A percentile compares a stretch with the other conserved stretches of the same genome.
Evolutionary conservation across 1,140 invertebrate genomes (phyloP).

Genomic region (Triops cancriformis): DNA sequence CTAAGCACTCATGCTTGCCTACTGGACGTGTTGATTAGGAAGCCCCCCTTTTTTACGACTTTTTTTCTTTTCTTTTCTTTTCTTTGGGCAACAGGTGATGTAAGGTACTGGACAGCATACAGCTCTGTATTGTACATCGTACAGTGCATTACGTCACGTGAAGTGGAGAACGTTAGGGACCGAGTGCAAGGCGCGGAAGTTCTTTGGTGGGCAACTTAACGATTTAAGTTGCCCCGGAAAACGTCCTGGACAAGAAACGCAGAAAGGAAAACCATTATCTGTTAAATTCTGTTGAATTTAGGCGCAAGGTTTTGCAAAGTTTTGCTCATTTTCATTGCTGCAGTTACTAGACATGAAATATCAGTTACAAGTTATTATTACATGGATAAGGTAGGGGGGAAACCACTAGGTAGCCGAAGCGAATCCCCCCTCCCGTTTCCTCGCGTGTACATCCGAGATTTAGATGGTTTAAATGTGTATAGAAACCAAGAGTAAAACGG

Average conservation of each 20-base stretch:
- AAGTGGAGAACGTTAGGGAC: too few species aligned
- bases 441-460: not conserved
- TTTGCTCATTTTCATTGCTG: slow-evolving; percentile 8
- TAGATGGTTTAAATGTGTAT: not conserved
- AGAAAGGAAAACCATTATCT: not conserved
- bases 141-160: too few species aligned
- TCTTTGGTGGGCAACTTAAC: too few species aligned
- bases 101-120: not conserved
- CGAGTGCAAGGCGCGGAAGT: too few species aligned
- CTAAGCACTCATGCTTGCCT: not conserved
- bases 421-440: not conserved
- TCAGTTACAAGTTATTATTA: not conserved
- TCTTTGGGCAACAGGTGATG: not conserved
- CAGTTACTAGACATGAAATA: not conserved
- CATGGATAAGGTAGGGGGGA: not conserved
- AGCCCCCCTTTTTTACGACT: too few species aligned
- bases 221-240: not conserved
- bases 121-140: too few species aligned
- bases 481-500: not conserved
- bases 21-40: not conserved
- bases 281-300: not conserved
- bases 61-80: not conserved
- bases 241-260: not conserved
- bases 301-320: too few species aligned
- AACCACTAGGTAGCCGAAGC: not conserved